Base-by-base conservation (phyloP, 35 echinoderm and acorn worm species). In the Eucidaris tribuloides region DNA sequence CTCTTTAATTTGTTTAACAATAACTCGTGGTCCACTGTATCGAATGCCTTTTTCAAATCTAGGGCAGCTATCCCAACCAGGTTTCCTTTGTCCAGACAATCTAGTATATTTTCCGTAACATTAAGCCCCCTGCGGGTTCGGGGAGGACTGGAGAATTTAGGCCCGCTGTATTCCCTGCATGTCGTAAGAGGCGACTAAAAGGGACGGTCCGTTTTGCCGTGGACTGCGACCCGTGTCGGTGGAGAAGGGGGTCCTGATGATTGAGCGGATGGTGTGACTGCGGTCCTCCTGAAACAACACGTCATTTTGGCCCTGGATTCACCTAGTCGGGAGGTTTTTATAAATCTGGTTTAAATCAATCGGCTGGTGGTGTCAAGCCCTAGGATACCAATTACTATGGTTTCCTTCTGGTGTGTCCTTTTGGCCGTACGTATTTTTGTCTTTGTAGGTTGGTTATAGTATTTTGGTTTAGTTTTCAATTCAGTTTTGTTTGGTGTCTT, bases 291-390 rank as follows among this genome's bases (percentile, higher is more conserved):
- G 28, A 63, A 63, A 27, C 23, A 63, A 63, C 59, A 63, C 59
- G 28, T 63, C 59, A 63, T 27, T 63, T 63, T 63, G 59, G 59
- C 59, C 59, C 59, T 63, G 59, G 59, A 63, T 63, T 63, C 59
- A 6, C 59, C 23, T 9, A 24, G 23, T 24, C 7, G 11, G 59
- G 59, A 63, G 59, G 59, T 63, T 63, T n/a, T 6, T 6, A 63
- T 29, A 63, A 27, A 27, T 27, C 59, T 63, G 27, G 59, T 14
- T 63, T 19, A 6, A 63, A 63, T 29, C 59, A 63, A 63, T 63
- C 59, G 6, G 59, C 59, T 63, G 11, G 23, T 63, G 59, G 59
- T 63, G 59, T 11, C 5, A 14, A 63, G 59, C 59, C 59, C 59
- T 63, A 19, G 28, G 59, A 63, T n/a, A n/a, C n/a, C n/a, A n/a